Evolutionary conservation across 2,888 invertebrate species (phyloP), one percentile per base, ranked within the genome.

Genomic region (Steinernema hermaphroditum): DNA sequence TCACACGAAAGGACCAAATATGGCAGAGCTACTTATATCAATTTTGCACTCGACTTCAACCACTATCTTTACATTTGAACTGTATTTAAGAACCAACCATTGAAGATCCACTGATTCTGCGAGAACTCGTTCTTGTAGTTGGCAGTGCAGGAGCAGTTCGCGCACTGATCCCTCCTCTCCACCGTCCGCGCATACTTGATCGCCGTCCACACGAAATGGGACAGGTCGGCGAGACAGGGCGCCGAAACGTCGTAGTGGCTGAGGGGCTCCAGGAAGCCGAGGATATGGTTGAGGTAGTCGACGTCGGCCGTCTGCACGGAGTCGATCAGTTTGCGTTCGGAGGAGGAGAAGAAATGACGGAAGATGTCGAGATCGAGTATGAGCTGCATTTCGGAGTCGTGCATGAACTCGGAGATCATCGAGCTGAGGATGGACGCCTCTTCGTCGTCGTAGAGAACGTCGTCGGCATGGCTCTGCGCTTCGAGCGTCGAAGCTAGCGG

Each of bases 91-190:
- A 6, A 72, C 69, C 29, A 44, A 83, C 83, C 84, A 73, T 84
- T 81, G 73, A 85, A 85, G 41, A 85, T 85, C 85, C 85, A 85
- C 54, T 83, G 81, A 44, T 83, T 71, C 43, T 82, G 79, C 37
- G 78, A 79, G 70, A 82, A 82, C 57, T 84, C 80, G 70, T 78
- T 80, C 54, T 81, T 77, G 50, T 78, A 82, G 8, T 77, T 72
- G 8, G 80, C 77, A 1, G 83, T 85, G 72, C 85, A 85, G 34
- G 81, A 80, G 69, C 85, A 85, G 41, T 81, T 80, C 12, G 79
- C 78, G 69, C 85, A 85, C 71, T 85, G 80, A 69, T 78, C 72
- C 8, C 76, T 74, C 71, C 80, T 80, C 50, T 83, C 80, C 19
- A 82, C 81, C 44, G 82, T 81, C 1, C 80, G 80, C 0, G 85